Evolutionary conservation across 53 echinoderm and acorn worm species (phyloP).

Genomic region (Echinarachnius parma): DNA sequence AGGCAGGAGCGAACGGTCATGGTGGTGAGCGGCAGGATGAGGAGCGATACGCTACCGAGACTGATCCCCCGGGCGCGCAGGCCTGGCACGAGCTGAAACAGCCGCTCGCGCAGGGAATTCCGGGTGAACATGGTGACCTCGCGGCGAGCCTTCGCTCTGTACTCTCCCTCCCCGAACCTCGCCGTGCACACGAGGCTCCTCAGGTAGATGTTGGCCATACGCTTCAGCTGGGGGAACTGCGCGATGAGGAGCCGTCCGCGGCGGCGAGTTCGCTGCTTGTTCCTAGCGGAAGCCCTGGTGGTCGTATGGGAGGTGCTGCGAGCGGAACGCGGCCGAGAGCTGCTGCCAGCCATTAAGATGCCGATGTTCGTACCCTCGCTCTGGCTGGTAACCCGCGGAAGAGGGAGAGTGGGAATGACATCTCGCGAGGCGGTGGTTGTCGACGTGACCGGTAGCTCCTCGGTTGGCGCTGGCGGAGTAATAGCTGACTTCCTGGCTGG

Average conservation of each 20-base stretch:
- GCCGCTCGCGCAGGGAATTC: not conserved
- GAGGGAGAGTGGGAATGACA: too few species aligned
- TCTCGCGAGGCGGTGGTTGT: too few species aligned
- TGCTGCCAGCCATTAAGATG: too few species aligned
- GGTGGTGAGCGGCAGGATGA: constrained; percentile 15
- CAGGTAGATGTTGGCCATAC: not conserved
- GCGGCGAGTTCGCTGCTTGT: constrained; percentile 4
- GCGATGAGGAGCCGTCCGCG: not conserved
- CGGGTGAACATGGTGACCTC: not conserved
- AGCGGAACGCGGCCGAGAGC: too few species aligned
- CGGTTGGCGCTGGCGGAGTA: too few species aligned
- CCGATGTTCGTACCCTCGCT: too few species aligned
- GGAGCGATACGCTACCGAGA: not conserved
- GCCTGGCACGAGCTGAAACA: constrained; percentile 8
- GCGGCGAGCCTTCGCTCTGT: not conserved
- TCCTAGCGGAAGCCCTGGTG: too few species aligned
- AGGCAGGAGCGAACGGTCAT: not conserved
- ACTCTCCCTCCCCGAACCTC: constrained; percentile 19
- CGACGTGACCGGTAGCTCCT: too few species aligned
- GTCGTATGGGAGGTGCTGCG: too few species aligned
- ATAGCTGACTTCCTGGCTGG: too few species aligned
- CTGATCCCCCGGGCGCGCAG: constrained; percentile 19
- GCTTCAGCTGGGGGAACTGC: constrained; percentile 8
- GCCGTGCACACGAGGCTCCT: constrained; percentile 3
- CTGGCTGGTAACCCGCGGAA: too few species aligned